Evolutionary conservation across 2,797 vertebrate species (phyloP).

Genomic region (Etheostoma perlongum): DNA sequence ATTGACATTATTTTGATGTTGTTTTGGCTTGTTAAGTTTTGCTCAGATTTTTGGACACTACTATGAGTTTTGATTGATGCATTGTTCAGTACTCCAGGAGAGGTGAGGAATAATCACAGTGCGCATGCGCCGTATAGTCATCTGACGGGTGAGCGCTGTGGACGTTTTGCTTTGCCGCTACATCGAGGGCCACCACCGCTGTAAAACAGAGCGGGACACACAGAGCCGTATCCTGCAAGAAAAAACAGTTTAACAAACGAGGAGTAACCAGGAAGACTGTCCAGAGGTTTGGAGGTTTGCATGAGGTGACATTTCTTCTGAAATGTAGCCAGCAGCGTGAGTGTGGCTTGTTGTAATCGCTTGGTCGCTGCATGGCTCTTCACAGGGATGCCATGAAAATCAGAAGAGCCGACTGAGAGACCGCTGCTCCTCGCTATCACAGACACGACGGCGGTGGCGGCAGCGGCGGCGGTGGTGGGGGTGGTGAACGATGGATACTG

Average conservation of each 20-base stretch:
- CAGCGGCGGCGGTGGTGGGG: slow-evolving; percentile 38
- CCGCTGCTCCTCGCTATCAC: slow-evolving; percentile 67
- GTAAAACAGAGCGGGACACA: slow-evolving; percentile 41
- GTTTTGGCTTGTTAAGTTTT: neutral
- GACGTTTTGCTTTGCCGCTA: slow-evolving; percentile 50
- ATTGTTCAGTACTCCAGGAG: neutral
- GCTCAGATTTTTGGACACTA: neutral
- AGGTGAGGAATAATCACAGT: neutral
- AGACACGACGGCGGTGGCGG: slow-evolving; percentile 47
- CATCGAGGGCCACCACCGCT: slow-evolving; percentile 61
- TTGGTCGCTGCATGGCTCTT: slow-evolving; percentile 68
- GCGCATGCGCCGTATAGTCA: slow-evolving; percentile 76
- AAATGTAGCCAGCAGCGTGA: slow-evolving; percentile 60
- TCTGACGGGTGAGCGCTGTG: slow-evolving; percentile 67
- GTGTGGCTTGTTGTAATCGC: slow-evolving; percentile 44
- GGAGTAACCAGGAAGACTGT: neutral
- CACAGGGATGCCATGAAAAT: slow-evolving; percentile 79
- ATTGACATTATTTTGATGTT: neutral
- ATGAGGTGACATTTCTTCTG: slow-evolving; percentile 16
- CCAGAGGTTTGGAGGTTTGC: neutral
- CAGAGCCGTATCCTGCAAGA: slow-evolving; percentile 31
- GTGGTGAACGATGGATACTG: slow-evolving; percentile 72
- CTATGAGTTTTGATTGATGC: neutral
- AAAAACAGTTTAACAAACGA: neutral
- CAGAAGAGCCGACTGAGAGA: slow-evolving; percentile 68